phyloP scores from a whole-genome alignment of 2,888 invertebrate species.

The Enchytraeus crypticus region DNA sequence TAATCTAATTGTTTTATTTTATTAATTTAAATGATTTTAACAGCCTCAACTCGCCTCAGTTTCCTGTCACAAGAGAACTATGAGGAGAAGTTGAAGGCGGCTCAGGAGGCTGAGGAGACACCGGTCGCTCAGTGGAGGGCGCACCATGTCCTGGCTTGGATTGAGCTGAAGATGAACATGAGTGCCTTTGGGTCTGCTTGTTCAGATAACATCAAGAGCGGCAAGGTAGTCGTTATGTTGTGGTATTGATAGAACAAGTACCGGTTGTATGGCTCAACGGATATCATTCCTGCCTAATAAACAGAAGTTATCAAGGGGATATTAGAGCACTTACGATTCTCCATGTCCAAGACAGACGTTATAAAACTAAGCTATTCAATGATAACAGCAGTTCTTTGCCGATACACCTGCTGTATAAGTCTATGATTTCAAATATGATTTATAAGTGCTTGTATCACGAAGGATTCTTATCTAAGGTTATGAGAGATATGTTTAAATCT shows the following conservation, averaged over 20 bases:
- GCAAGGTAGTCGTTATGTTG: slow-evolving; percentile 61
- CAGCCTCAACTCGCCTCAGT: neutral
- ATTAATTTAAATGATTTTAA: neutral
- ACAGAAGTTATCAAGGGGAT: neutral
- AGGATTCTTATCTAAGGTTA: no score
- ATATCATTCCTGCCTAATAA: slow-evolving; percentile 86
- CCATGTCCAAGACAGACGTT: no score
- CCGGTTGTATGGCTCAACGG: slow-evolving; percentile 67
- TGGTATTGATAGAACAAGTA: neutral
- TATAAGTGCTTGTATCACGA: no score
- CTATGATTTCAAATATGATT: no score
- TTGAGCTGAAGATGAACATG: slow-evolving; percentile 87
- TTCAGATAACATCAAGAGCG: slow-evolving; percentile 87
- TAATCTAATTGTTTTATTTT: no score
- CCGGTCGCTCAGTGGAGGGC: slow-evolving; percentile 86
- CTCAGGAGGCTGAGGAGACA: slow-evolving; percentile 67
- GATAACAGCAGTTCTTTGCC: no score
- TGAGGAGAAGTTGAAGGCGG: slow-evolving; percentile 58
- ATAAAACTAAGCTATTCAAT: no score
- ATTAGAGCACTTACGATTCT: no score
- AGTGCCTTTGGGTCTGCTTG: slow-evolving; percentile 81
- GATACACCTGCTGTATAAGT: no score
- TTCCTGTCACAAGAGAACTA: slow-evolving; percentile 10
- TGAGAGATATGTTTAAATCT: no score
- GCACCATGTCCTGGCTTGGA: slow-evolving; percentile 84